Conservation (phyloP, 2,888 invertebrate genomes). For the Campoplex nolae region DNA sequence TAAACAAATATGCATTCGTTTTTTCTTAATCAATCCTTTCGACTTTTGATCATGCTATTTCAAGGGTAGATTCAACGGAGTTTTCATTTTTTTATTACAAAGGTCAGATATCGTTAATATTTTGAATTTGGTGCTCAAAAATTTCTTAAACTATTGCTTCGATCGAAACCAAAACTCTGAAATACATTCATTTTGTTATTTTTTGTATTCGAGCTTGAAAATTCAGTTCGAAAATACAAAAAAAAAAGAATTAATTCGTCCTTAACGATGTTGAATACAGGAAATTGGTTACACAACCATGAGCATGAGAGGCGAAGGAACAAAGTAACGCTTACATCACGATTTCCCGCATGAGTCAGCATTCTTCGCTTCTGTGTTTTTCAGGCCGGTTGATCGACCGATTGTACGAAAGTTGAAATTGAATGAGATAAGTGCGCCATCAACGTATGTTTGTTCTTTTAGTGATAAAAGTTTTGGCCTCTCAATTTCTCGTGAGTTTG, state of each 20-base stretch:
- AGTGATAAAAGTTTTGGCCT: background rate
- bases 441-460: background rate
- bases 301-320: background rate
- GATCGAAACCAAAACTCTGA: too few species aligned
- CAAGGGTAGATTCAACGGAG: background rate
- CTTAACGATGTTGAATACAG: background rate
- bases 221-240: too few species aligned
- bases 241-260: too few species aligned
- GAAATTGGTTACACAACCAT: constrained; percentile 5
- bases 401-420: background rate
- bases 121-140: background rate
- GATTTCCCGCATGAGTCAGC: constrained; percentile 7
- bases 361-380: background rate
- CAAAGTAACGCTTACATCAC: background rate
- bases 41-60: background rate
- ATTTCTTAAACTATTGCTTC: too few species aligned
- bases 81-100: background rate
- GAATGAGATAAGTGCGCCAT: background rate
- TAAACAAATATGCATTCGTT: background rate
- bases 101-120: background rate
- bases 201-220: too few species aligned
- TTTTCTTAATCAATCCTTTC: background rate
- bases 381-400: constrained; percentile 13
- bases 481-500: background rate
- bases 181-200: too few species aligned